Conservation (phyloP, 2,888 invertebrate genomes). For the Diabrotica balteata region DNA sequence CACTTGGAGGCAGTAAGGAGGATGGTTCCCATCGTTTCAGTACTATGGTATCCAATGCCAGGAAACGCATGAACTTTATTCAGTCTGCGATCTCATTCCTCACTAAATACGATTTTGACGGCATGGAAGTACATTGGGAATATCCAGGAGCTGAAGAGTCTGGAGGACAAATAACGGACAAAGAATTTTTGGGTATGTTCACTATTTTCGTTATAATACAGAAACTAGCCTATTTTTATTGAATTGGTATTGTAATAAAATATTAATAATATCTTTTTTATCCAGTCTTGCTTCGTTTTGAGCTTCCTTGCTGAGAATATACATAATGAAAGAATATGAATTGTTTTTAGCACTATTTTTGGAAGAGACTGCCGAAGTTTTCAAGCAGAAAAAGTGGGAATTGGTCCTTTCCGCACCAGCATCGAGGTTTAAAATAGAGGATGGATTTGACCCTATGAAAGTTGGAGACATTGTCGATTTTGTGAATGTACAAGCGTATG, state of each 20-base stretch:
- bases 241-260: not conserved
- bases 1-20: slow-evolving; percentile 72
- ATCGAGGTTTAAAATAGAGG: slow-evolving; percentile 70
- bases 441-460: slow-evolving; percentile 70
- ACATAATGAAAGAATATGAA: too few relatives aligned
- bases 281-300: not conserved
- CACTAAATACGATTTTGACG: slow-evolving; percentile 77
- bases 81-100: slow-evolving; percentile 71
- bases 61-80: slow-evolving; percentile 67
- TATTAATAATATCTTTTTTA: not conserved
- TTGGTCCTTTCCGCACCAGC: slow-evolving; percentile 67
- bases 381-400: slow-evolving; percentile 57
- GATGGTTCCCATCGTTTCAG: slow-evolving; percentile 71
- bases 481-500: slow-evolving; percentile 74
- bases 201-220: slow-evolving; percentile 2
- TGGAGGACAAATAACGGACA: slow-evolving; percentile 62
- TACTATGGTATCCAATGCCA: slow-evolving; percentile 67
- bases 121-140: slow-evolving; percentile 82
- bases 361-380: slow-evolving; percentile 68
- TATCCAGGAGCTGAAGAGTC: slow-evolving; percentile 68
- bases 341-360: slow-evolving; percentile 52
- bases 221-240: not conserved
- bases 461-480: slow-evolving; percentile 71
- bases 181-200: slow-evolving; percentile 44
- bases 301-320: too few relatives aligned